Conservation (phyloP, 2,113 vertebrate genomes). For the Motacilla tschutschensis region DNA sequence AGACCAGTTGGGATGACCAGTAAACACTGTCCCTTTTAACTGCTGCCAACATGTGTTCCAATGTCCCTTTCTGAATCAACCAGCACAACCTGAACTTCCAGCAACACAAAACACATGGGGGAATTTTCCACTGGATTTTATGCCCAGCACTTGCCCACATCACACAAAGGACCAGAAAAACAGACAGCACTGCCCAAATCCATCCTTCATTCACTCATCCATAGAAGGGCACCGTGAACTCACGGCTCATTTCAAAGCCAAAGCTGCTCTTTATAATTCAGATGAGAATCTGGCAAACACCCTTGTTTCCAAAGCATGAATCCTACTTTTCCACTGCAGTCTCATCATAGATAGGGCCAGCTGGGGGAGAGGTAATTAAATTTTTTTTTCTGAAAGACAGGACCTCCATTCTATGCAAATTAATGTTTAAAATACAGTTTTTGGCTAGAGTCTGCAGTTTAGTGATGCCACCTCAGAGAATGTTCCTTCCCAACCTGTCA, state of each 20-base stretch:
- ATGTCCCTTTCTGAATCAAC: background rate
- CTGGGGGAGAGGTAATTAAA: background rate
- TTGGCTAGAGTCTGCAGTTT: background rate
- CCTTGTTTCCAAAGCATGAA: background rate
- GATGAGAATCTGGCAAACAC: background rate
- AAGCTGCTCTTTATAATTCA: background rate
- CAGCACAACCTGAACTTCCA: background rate
- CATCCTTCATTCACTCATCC: background rate
- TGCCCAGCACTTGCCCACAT: background rate
- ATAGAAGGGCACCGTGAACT: background rate
- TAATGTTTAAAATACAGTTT: background rate
- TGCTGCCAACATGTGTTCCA: background rate
- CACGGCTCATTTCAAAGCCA: background rate
- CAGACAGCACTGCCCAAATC: background rate
- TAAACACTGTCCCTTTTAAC: background rate
- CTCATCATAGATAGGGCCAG: background rate
- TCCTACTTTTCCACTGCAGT: background rate
- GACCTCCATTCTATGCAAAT: background rate
- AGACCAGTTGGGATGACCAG: background rate
- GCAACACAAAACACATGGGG: background rate
- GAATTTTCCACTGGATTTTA: background rate
- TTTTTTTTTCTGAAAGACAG: background rate
- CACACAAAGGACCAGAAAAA: background rate
- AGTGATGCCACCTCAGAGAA: background rate
- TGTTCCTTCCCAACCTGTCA: background rate